Conservation (phyloP, 2,888 invertebrate genomes). For the Callinectes sapidus region DNA sequence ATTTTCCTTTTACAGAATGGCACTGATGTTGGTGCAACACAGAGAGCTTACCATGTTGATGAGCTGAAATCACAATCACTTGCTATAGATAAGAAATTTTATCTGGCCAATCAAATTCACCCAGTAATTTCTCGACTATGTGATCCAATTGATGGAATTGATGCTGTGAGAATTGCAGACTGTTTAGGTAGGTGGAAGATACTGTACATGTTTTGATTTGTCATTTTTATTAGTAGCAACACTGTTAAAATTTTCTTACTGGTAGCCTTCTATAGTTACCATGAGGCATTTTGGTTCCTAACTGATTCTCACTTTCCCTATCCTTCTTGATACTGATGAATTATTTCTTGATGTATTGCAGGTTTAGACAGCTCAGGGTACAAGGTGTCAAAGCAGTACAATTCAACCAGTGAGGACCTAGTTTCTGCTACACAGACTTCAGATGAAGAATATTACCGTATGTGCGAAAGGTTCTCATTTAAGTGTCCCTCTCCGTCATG, state of each 20-base stretch:
- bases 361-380: conserved; percentile 78
- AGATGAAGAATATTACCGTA: conserved; percentile 79
- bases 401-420: conserved; percentile 75
- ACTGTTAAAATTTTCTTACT: too few species aligned
- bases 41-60: conserved; percentile 95
- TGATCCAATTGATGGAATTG: conserved; percentile 95
- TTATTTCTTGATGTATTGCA: conserved; percentile 71
- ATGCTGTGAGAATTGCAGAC: conserved; percentile 91
- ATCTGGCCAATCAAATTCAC: conserved; percentile 95
- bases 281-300: neutral
- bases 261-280: too few species aligned
- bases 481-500: conserved; percentile 78
- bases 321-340: neutral
- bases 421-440: conserved; percentile 73
- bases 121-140: conserved; percentile 96
- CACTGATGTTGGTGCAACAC: conserved; percentile 85
- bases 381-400: conserved; percentile 74
- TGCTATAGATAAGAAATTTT: conserved; percentile 87
- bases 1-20: conserved; percentile 80
- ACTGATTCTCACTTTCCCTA: neutral
- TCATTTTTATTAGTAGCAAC: too few species aligned
- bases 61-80: conserved; percentile 80
- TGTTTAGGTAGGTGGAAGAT: conserved; percentile 82
- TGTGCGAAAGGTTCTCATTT: conserved; percentile 82
- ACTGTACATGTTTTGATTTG: neutral